A percentile compares a stretch with the other conserved stretches of the same genome.
phyloP scores from a whole-genome alignment of 92 coral and sea anemone genomes.

The Pocillopora meandrina region DNA sequence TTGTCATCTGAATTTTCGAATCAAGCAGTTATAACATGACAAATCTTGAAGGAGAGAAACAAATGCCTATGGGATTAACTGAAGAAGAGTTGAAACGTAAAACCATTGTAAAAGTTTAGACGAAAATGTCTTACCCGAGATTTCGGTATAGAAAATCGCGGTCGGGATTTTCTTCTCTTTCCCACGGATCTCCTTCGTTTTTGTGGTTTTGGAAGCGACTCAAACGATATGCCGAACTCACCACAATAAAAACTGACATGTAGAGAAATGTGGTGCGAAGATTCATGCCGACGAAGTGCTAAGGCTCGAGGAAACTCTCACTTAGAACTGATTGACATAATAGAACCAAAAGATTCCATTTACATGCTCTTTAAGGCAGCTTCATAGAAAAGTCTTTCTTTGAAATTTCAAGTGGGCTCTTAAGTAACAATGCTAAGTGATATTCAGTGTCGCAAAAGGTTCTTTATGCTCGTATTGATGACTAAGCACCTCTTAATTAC shows the following conservation, averaged over 20 bases:
- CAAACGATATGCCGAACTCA: constrained; percentile 15
- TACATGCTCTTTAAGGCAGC: background rate
- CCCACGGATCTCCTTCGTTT: background rate
- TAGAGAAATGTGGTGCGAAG: background rate
- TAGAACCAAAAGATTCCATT: background rate
- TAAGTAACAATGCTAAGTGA: background rate
- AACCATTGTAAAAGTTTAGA: too few relatives aligned
- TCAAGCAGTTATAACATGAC: too few relatives aligned
- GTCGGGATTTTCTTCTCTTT: background rate
- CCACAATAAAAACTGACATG: background rate
- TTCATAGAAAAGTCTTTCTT: background rate
- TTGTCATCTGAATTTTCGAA: too few relatives aligned
- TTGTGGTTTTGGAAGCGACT: background rate
- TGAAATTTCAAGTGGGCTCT: constrained; percentile 6
- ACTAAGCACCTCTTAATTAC: background rate
- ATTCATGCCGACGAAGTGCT: background rate
- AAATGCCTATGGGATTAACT: too few relatives aligned
- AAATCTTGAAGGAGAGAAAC: too few relatives aligned
- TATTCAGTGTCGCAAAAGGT: background rate
- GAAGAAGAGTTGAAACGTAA: too few relatives aligned
- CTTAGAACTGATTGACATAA: background rate
- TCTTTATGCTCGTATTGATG: background rate
- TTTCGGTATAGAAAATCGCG: background rate
- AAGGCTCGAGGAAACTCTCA: background rate
- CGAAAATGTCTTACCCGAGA: background rate